Base-by-base conservation (phyloP, 2,888 invertebrate species). In the Crematogaster levior region DNA sequence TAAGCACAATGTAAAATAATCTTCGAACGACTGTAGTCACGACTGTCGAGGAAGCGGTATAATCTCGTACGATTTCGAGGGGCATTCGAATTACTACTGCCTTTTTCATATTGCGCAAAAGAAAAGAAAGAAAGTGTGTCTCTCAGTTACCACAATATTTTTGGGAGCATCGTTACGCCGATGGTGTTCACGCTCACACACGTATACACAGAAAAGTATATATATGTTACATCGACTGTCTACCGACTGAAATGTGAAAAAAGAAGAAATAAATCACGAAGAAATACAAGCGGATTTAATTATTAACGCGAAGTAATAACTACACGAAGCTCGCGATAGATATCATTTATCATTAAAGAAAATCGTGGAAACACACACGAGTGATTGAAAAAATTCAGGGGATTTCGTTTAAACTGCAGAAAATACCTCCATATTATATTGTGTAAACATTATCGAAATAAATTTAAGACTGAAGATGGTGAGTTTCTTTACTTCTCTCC, bases 371-470 rank as follows among this genome's bases (percentile, higher is more conserved):
- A 73, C 56, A 79, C 65, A 72, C 43, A 56, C 66, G 81, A 84
- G 81, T 84, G 83, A 85, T 86, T 84, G 77, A 83, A 86, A 68
- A 18, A 70, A 86, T 84, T 90, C 87, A 87, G 90, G 85, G 90
- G 87, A 91, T 92, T 89, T 90, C 86, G 89, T 92, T 93, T 92
- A 91, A 91, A 92, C 91, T 92, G 89, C 63, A 65, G 92, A 30
- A 51, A 93, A 93, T 94, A 94, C 93, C 93, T 94, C 93, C 90
- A 89, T 93, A 93, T 90, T 91, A 89, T 89, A 89, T 89, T 91
- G 90, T 93, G 92, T 94, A 94, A 93, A 91, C 92, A 94, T 92
- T 93, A 94, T 92, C 91, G 90, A 92, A 94, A 94, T 93, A 93
- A 93, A 90, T 91, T 68, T 93, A 93, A 94, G 94, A 94, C 94